Base-by-base conservation (phyloP, 2,797 vertebrate species). In the Melanotaenia trifasciata region DNA sequence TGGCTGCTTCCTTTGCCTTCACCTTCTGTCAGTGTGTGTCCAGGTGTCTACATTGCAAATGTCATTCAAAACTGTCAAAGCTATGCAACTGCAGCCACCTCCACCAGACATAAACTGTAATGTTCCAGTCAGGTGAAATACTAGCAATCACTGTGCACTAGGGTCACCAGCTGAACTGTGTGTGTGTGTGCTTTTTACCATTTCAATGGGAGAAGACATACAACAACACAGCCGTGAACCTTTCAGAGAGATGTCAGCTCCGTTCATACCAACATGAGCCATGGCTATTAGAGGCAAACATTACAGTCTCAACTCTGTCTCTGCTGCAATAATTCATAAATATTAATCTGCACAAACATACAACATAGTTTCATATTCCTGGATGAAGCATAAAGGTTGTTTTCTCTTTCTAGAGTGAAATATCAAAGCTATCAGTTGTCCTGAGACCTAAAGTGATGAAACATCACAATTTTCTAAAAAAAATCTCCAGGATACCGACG, bases 91-190 rank as follows among this genome's bases (percentile, higher is more conserved):
- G 32, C 74, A 53, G 16, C 64, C 70, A 77, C 76, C 74, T 68
- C 72, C 26, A 45, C 67, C 51, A 16, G 74, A 35, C 72, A 18
- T 18, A 6, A 3, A 33, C 78, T 77, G 74, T 75, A 87, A 86
- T 70, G 74, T 79, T 72, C 76, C 67, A 73, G 76, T 75, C 85
- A 70, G 73, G 71, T 85, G 84, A 91, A 90, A 90, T 91, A 90
- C 89, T 84, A 80, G 78, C 80, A 81, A 81, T 87, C 61, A 53
- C 51, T 57, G 71, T 80, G 84, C 75, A 75, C 69, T 68, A 67
- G 79, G 84, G 82, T 84, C 84, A 72, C 77, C 1, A 24, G 62
- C 45, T 76, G 73, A 78, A 76, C 84, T 87, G 80, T 73, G 85
- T 84, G 83, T 78, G 80, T 91, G 84, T 2, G 33, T 35, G 33